Base-by-base conservation (phyloP, 2,113 vertebrate species). In the Lagopus muta region DNA sequence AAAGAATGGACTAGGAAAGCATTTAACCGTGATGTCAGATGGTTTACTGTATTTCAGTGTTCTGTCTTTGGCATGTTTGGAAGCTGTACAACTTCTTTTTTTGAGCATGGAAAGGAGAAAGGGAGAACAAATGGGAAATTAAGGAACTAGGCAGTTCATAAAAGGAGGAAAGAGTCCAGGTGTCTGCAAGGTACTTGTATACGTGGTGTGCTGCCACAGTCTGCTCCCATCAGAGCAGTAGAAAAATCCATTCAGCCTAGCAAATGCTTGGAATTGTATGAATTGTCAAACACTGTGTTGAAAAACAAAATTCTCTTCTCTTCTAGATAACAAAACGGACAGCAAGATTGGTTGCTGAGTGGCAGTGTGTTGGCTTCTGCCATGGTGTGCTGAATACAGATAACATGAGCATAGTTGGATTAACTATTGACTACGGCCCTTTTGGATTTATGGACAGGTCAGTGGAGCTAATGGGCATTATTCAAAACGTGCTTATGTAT, bases 391-490 rank as follows among this genome's bases (percentile, higher is more conserved):
- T 99, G 85, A 99, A 99, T 92, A 99, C 99, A 0, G 99, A 99
- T 92, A 99, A 99, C 88, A 99, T 99, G 99, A 99, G 99, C 90
- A 98, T 99, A 17, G 89, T 99, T 92, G 99, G 99, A 50, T 97
- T 99, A 5, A 99, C 99, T 18, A 97, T 99, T 48, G 99, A 99
- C 97, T 99, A 99, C 0, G 99, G 99, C 86, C 99, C 99, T 38
- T 99, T 98, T 18, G 99, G 99, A 45, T 99, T 99, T 82, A 98
- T 99, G 98, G 99, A 99, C 98, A 98, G 99, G 99, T 99, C 70
- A 91, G 97, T 89, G 72, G 72, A 65, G 19, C 21, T 7, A 13
- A 32, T 40, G 36, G 61, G 11, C 61, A 1, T 6, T 71, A 8
- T 3, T 70, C 67, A 47, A 47, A 71, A 43, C 4, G n/a, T 43